phyloP scores from a whole-genome alignment of 2,797 vertebrate genomes.

The Lophius americanus region DNA sequence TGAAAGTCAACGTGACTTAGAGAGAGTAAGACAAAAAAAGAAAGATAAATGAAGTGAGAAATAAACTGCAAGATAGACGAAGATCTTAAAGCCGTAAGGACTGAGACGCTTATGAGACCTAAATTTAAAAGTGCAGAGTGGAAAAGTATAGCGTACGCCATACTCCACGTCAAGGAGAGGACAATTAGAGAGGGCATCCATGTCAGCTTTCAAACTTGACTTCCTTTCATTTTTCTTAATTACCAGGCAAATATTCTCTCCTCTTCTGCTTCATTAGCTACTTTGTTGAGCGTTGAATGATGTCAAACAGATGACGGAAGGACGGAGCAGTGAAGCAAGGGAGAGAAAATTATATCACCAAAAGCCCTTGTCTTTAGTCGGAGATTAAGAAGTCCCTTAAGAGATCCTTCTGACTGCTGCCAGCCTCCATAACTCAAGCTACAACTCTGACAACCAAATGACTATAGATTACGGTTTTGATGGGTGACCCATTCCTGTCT shows the following conservation, averaged over 20 bases:
- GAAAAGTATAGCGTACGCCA: slow-evolving; percentile 54
- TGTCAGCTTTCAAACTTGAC: slow-evolving; percentile 76
- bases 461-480: slow-evolving; percentile 71
- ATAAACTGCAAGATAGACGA: slow-evolving; percentile 7
- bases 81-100: slow-evolving; percentile 27
- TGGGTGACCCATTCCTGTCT: slow-evolving; percentile 64
- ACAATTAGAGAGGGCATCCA: slow-evolving; percentile 75
- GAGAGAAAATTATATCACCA: slow-evolving; percentile 57
- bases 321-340: slow-evolving; percentile 68
- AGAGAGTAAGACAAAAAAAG: slow-evolving; percentile 13
- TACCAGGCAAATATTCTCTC: slow-evolving; percentile 78
- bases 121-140: slow-evolving; percentile 36
- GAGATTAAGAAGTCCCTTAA: slow-evolving; percentile 62
- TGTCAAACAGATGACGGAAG: slow-evolving; percentile 81
- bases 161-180: slow-evolving; percentile 67
- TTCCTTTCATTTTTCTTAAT: slow-evolving; percentile 86
- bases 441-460: slow-evolving; percentile 66
- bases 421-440: slow-evolving; percentile 65
- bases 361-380: slow-evolving; percentile 63
- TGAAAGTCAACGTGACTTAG: slow-evolving; percentile 21
- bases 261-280: slow-evolving; percentile 82
- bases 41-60: not conserved
- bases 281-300: slow-evolving; percentile 82
- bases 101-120: slow-evolving; percentile 51
- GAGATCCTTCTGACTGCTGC: slow-evolving; percentile 54